A percentile compares a stretch with the other conserved stretches of the same genome.
phyloP scores from a whole-genome alignment of 2,888 invertebrate species.

The Zygogramma bicolorata region DNA sequence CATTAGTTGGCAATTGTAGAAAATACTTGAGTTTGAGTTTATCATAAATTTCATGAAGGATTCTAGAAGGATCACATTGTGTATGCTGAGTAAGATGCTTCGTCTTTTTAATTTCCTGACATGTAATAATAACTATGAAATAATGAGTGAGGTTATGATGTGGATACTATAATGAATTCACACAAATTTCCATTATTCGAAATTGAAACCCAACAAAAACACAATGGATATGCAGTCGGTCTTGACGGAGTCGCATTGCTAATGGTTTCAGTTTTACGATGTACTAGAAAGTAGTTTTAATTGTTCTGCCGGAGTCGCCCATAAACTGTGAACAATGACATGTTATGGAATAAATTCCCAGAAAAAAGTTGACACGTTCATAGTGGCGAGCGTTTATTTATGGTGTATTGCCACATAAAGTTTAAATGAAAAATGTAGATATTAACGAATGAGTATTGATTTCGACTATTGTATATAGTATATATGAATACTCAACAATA shows the following conservation, averaged over 20 bases:
- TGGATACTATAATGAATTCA: not conserved
- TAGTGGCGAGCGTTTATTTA: not conserved
- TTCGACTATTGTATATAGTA: not conserved
- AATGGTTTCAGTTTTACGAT: slow-evolving; percentile 1
- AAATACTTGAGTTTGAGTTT: too few relatives aligned
- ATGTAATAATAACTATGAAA: too few relatives aligned
- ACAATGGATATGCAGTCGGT: not conserved
- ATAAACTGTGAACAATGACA: slow-evolving; percentile 5
- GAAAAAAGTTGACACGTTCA: slow-evolving; percentile 8
- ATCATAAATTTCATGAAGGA: too few relatives aligned
- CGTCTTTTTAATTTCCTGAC: too few relatives aligned
- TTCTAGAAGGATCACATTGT: too few relatives aligned
- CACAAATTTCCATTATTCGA: not conserved
- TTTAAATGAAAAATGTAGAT: not conserved
- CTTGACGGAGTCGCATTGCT: not conserved
- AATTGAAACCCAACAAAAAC: not conserved
- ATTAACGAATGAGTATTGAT: not conserved
- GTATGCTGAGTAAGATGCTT: too few relatives aligned
- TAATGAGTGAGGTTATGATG: too few relatives aligned
- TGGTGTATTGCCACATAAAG: slow-evolving; percentile 2
- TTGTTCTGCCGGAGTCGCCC: not conserved
- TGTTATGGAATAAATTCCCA: slow-evolving; percentile 6
- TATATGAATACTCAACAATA: too few relatives aligned
- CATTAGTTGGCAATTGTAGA: too few relatives aligned
- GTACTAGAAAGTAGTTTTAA: slow-evolving; percentile 12